A percentile compares a stretch with the other conserved stretches of the same genome.
These are phyloP conservation scores for Polyploca ridens DNA, from an alignment of 2,888 invertebrate genomes.

Conservation along the genomic window DNA sequence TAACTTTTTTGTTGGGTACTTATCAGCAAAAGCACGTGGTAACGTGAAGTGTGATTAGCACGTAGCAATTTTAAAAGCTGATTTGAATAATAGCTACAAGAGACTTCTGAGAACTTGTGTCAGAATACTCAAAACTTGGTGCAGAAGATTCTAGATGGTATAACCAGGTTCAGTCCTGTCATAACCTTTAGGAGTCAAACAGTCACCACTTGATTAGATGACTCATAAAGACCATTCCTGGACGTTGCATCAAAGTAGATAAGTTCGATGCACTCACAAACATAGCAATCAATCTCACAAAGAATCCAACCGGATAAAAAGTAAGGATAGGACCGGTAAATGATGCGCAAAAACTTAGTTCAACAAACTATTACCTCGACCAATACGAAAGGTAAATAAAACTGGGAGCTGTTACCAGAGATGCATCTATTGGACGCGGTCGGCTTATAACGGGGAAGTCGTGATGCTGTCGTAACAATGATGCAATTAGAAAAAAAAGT, in stretches of 20 bases:
- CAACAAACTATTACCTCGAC: conserved; percentile 59
- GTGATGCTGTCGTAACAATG: conserved; percentile 41
- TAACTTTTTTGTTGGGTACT: too few relatives aligned
- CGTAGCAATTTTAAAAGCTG: too few relatives aligned
- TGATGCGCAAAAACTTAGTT: conserved; percentile 65
- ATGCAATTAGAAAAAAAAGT: conserved; percentile 41
- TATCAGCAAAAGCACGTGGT: too few relatives aligned
- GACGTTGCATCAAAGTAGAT: conserved; percentile 8
- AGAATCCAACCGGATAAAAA: conserved; percentile 52
- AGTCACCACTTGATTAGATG: background rate
- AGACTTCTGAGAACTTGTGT: too few relatives aligned
- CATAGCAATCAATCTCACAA: conserved; percentile 45
- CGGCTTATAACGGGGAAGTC: conserved; percentile 26
- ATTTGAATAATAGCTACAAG: too few relatives aligned
- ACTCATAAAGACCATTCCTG: conserved; percentile 1
- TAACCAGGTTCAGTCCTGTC: too few relatives aligned
- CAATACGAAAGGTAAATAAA: conserved; percentile 17
- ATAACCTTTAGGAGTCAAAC: background rate
- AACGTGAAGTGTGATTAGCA: too few relatives aligned
- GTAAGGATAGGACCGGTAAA: conserved; percentile 54
- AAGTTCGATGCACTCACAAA: conserved; percentile 52
- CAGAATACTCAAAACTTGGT: too few relatives aligned
- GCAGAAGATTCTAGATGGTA: too few relatives aligned
- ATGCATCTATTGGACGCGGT: conserved; percentile 19
- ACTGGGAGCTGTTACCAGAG: background rate